These are phyloP conservation scores for Agrilus planipennis DNA, from an alignment of 1,140 invertebrate genomes.

Conservation along the genomic window DNA sequence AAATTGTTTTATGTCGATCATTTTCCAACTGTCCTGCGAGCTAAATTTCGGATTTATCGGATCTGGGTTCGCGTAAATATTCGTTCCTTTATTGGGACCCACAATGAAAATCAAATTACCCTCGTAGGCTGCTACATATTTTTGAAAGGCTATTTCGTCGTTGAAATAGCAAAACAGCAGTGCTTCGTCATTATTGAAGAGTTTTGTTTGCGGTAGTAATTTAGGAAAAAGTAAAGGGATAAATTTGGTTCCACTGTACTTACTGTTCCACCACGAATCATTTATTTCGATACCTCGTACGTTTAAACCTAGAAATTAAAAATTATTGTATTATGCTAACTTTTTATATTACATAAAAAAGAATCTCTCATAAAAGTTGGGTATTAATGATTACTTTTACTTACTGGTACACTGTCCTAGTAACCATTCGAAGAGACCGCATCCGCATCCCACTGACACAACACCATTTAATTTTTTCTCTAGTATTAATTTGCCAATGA, in stretches of 20 bases:
- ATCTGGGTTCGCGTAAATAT: constrained; percentile 52
- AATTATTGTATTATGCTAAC: constrained; percentile 3
- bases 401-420: constrained; percentile 37
- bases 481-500: constrained; percentile 31
- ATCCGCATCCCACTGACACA: constrained; percentile 44
- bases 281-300: constrained; percentile 47
- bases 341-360: not conserved
- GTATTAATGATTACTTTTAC: constrained; percentile 6
- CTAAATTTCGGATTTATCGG: constrained; percentile 45
- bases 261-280: constrained; percentile 47
- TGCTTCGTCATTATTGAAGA: constrained; percentile 37
- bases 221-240: constrained; percentile 36
- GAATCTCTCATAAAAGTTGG: not conserved
- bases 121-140: constrained; percentile 48
- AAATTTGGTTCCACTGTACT: constrained; percentile 43
- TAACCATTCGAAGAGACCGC: constrained; percentile 45
- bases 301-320: constrained; percentile 31
- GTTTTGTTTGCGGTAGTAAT: constrained; percentile 20
- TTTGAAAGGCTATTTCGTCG: constrained; percentile 47
- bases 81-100: constrained; percentile 48
- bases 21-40: too few relatives aligned
- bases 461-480: constrained; percentile 30
- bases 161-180: constrained; percentile 69
- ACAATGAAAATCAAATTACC: constrained; percentile 55
- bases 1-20: too few relatives aligned